Evolutionary conservation across 1,140 invertebrate genomes (phyloP).

Genomic region (Copidosoma floridanum): DNA sequence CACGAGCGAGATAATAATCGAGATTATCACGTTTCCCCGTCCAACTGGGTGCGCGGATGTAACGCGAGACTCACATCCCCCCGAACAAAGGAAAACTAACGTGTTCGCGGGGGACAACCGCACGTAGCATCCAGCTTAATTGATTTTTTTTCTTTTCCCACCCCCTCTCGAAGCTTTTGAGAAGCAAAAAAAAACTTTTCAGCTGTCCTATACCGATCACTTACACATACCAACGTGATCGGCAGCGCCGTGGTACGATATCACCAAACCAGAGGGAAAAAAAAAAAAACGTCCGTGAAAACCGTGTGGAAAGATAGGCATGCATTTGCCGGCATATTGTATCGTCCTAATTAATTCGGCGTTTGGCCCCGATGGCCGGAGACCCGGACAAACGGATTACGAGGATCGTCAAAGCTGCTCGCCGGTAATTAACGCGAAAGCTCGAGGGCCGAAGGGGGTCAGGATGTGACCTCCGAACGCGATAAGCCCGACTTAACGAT

Average conservation of each 20-base stretch:
- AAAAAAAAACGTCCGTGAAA: background rate
- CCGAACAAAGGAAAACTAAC: too few relatives aligned
- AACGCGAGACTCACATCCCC: conserved; percentile 13
- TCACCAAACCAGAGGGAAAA: too few relatives aligned
- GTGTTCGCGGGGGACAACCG: too few relatives aligned
- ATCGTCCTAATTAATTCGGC: conserved; percentile 11
- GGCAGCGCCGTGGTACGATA: too few relatives aligned
- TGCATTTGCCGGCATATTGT: too few relatives aligned
- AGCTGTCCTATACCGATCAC: too few relatives aligned
- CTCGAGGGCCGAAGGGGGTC: background rate
- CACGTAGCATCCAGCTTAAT: too few relatives aligned
- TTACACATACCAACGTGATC: too few relatives aligned
- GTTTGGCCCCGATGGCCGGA: background rate
- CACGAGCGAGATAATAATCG: conserved; percentile 33
- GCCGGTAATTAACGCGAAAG: conserved; percentile 8
- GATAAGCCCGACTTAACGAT: conserved; percentile 24
- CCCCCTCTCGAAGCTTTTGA: too few relatives aligned
- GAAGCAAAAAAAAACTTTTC: too few relatives aligned
- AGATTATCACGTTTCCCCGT: conserved; percentile 27
- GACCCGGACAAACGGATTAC: conserved; percentile 11
- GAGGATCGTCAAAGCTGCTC: background rate
- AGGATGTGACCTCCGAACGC: background rate
- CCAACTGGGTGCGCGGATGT: conserved; percentile 19
- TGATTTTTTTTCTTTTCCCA: too few relatives aligned
- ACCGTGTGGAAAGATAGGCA: too few relatives aligned